Evolutionary conservation across 1,140 invertebrate species (phyloP).

Genomic region (Streblospio benedicti): DNA sequence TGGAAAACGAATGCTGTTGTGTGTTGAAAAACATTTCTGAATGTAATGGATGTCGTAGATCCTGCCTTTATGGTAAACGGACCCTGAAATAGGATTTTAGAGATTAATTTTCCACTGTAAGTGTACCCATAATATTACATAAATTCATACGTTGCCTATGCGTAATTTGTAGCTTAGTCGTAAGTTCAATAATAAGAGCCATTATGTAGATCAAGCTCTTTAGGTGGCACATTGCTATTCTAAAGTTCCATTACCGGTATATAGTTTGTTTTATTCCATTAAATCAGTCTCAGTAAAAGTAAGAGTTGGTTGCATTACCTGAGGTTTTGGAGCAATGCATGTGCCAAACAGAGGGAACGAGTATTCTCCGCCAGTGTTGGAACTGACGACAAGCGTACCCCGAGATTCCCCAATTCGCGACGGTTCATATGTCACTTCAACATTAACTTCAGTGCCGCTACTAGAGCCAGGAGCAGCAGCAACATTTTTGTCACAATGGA

Average conservation of each 20-base stretch:
- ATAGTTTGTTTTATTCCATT: too few relatives aligned
- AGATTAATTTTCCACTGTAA: background rate
- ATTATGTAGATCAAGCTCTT: too few relatives aligned
- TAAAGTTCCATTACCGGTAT: too few relatives aligned
- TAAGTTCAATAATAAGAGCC: too few relatives aligned
- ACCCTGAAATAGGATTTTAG: slow-evolving; percentile 21
- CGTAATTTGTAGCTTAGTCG: too few relatives aligned
- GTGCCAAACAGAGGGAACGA: slow-evolving; percentile 44
- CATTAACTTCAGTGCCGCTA: slow-evolving; percentile 39
- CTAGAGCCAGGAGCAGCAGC: slow-evolving; percentile 31
- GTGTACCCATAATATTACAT: background rate
- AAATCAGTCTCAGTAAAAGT: too few relatives aligned
- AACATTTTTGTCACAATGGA: slow-evolving; percentile 45
- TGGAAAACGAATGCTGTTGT: slow-evolving; percentile 35
- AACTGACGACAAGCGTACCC: slow-evolving; percentile 34
- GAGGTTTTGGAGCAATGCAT: slow-evolving; percentile 44
- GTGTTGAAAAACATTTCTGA: slow-evolving; percentile 43
- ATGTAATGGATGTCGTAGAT: slow-evolving; percentile 37
- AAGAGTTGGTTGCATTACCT: too few relatives aligned
- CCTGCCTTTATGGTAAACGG: slow-evolving; percentile 44
- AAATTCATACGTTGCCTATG: background rate
- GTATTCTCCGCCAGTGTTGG: slow-evolving; percentile 43
- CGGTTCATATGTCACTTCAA: slow-evolving; percentile 47
- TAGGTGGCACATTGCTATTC: too few relatives aligned
- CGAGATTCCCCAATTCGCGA: slow-evolving; percentile 41